phyloP scores from a whole-genome alignment of 2,797 vertebrate genomes.

The Dermochelys coriacea region DNA sequence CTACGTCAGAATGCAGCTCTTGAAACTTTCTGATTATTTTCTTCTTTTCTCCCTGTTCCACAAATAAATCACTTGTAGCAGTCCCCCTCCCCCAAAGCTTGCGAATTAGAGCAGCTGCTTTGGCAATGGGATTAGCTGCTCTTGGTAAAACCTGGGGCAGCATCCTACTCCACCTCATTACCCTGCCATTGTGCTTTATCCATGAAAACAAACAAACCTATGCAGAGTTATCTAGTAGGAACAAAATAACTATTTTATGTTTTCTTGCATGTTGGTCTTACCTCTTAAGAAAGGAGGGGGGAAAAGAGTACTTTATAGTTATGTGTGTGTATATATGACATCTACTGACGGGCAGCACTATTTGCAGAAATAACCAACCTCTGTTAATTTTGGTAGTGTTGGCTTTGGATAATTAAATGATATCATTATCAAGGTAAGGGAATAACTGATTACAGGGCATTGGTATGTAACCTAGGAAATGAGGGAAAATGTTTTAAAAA shows the following conservation, averaged over 20 bases:
- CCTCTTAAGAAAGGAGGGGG: not conserved
- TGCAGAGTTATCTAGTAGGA: not conserved
- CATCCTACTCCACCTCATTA: slow-evolving; percentile 31
- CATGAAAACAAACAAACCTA: slow-evolving; percentile 43
- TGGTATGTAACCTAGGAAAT: not conserved
- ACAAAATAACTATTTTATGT: slow-evolving; percentile 33
- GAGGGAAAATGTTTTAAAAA: not conserved
- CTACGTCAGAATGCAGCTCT: not conserved
- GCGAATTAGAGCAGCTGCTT: slow-evolving; percentile 67
- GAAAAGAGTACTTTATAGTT: not conserved
- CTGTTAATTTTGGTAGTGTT: not conserved
- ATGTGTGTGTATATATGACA: not conserved
- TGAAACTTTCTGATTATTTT: not conserved
- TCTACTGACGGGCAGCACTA: not conserved
- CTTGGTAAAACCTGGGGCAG: slow-evolving; percentile 33
- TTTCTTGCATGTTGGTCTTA: not conserved
- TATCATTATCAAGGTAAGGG: not conserved
- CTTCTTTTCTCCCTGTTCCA: not conserved
- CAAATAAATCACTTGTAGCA: not conserved
- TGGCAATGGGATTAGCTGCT: slow-evolving; percentile 45
- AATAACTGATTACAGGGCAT: not conserved
- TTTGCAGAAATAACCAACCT: not conserved
- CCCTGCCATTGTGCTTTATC: not conserved
- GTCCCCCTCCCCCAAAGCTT: not conserved
- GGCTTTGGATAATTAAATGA: not conserved